Conservation (phyloP, 2,888 invertebrate genomes). For the Phasia obesa region DNA sequence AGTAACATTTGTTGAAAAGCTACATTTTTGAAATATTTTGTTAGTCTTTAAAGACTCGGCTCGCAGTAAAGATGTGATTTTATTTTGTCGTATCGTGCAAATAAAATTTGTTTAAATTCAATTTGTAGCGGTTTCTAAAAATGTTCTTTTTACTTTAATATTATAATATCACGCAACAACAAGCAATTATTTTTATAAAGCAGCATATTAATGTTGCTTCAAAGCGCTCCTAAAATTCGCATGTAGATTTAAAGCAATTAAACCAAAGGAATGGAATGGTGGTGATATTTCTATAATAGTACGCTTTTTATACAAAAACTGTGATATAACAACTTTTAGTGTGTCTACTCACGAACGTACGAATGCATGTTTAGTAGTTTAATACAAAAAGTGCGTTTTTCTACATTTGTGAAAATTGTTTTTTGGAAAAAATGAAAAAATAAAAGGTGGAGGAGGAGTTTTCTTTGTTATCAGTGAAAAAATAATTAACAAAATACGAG, state of each 20-base stretch:
- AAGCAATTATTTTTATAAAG: conserved; percentile 9
- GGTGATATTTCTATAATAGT: conserved; percentile 1
- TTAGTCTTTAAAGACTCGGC: conserved; percentile 67
- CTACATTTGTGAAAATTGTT: not conserved
- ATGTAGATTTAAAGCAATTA: conserved; percentile 13
- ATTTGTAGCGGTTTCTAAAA: conserved; percentile 64
- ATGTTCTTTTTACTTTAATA: conserved; percentile 27
- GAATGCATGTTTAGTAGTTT: conserved; percentile 1
- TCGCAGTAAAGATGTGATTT: conserved; percentile 63
- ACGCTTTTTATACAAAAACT: conserved; percentile 47
- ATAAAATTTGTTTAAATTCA: conserved; percentile 51
- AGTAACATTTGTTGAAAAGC: conserved; percentile 36
- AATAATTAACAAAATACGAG: too few relatives aligned
- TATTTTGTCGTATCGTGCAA: conserved; percentile 26
- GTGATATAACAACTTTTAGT: conserved; percentile 67
- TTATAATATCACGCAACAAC: conserved; percentile 15
- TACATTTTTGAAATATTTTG: conserved; percentile 4
- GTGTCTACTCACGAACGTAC: conserved; percentile 18
- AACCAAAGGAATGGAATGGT: not conserved
- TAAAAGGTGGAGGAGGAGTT: conserved; percentile 12
- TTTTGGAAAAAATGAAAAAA: conserved; percentile 2
- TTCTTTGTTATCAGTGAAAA: not conserved
- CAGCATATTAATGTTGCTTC: not conserved
- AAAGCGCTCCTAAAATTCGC: not conserved
- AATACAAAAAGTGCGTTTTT: conserved; percentile 41